Base-by-base conservation (phyloP, 2,797 vertebrate species). In the Cottoperca gobio region DNA sequence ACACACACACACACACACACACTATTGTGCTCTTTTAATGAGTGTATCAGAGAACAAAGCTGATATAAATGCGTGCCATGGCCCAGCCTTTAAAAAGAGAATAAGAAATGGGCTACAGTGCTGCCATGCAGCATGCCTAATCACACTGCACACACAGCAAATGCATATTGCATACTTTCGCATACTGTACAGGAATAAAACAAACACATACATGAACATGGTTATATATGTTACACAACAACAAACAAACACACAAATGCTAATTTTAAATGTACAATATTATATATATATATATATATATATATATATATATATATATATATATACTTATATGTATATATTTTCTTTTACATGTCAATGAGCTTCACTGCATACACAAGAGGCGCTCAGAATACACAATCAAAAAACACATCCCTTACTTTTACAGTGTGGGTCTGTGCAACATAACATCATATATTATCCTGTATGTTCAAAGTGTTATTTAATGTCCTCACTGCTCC, bases 21-120 rank as follows among this genome's bases (percentile, higher is more conserved):
- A 81, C 60, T 70, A 53, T 66, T 81, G 78, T 82, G 80, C 77
- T 88, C 74, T 73, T 90, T 84, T 94, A 93, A 94, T 92, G 90
- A 93, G 87, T 76, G 76, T 88, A 89, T 92, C 83, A 79, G 73
- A 88, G 93, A 90, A 92, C 84, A 92, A 92, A 92, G 89, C 85
- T 89, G 88, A 88, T 94, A 91, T 90, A 91, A 92, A 94, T 93
- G 92, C 82, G 19, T 63, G 65, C 84, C 84, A 62, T 80, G 88
- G 74, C 79, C 60, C 82, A 81, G 85, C 46, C 82, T 91, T 90
- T 92, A 86, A 89, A 94, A 94, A 91, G 91, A 90, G 91, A 93
- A 93, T 93, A 90, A 88, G 83, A 87, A 93, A 92, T 91, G 73
- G 71, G 82, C 72, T 81, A 69, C 82, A 67, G 88, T 73, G 80